Percentiles rank a stretch among this genome's conserved stretches.
Conservation (phyloP, 2,113 vertebrate genomes). For the Paratilapia polleni region DNA sequence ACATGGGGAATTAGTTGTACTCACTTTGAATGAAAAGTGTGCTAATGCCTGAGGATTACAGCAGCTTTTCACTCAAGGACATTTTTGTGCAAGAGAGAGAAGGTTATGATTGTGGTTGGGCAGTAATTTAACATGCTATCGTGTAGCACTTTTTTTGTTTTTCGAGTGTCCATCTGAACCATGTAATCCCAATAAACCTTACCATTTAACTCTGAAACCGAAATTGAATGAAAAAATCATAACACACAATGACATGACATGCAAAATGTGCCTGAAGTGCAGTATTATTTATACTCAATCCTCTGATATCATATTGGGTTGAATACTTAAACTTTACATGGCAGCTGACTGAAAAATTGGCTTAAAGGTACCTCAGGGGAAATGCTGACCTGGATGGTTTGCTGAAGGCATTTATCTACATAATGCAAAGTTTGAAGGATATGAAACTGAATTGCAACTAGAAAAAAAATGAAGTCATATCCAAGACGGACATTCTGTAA, state of each 20-base stretch:
- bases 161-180: neutral
- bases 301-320: neutral
- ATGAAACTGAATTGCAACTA: neutral
- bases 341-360: neutral
- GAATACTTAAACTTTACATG: neutral
- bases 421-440: neutral
- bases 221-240: neutral
- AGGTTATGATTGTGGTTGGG: neutral
- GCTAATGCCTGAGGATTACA: slow-evolving; percentile 57
- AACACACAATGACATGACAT: neutral
- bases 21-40: slow-evolving; percentile 57
- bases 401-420: neutral
- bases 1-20: slow-evolving; percentile 54
- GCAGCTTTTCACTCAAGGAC: slow-evolving; percentile 40
- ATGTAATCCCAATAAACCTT: neutral
- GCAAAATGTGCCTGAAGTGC: neutral
- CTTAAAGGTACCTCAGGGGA: too few relatives aligned
- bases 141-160: neutral
- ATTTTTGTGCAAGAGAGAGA: slow-evolving; percentile 4
- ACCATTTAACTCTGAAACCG: neutral
- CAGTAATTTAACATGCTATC: neutral
- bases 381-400: neutral
- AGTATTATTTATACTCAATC: neutral
- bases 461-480: neutral
- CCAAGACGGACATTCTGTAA: neutral